Base-by-base conservation (phyloP, 2,888 invertebrate genomes). In the Amphimallon solstitiale region DNA sequence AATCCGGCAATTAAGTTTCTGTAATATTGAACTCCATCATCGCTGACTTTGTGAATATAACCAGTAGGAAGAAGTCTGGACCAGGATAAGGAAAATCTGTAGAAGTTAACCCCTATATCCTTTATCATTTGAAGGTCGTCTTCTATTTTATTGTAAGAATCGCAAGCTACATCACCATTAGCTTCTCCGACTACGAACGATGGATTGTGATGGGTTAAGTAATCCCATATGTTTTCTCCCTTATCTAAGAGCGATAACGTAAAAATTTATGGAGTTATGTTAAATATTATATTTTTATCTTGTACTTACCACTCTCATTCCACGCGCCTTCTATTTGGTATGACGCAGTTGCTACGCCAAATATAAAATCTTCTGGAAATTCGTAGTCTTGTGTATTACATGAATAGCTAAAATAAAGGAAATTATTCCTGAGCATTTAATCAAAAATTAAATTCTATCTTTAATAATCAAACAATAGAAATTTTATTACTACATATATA, bases 21-120 rank as follows among this genome's bases (percentile, higher is more conserved):
- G 79, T 95, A 95, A 80, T 93, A 93, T 65, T 87, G 82, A 9
- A 95, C 84, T 14, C 92, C 95, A 1, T 86, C 84, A 40, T 85
- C 82, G 77, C 92, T 95, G 15, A 92, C 83, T 15, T 86, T 77
- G 74, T 89, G 87, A 9, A 86, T 84, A 63, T 87, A 84, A 7
- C 92, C 93, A 9, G 85, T 86, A 0, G 93, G 92, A 70, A 94
- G 81, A 49, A 94, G 84, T 54, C 94, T 83, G 0, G 90, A 81
- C 94, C 94, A 94, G 0, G 92, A 88, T 72, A 92, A 85, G 0
- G 91, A 91, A 79, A 92, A 92, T 43, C 91, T 85, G 79, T 91
- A 92, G 67, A 89, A 86, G 71, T 89, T 82, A 0, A 89, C 89
- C 9, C 89, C 88, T 2, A 90, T 79, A 69, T 89, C 85, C 51